Evolutionary conservation across 2,888 invertebrate genomes (phyloP).

Genomic region (Adineta ricciae): DNA sequence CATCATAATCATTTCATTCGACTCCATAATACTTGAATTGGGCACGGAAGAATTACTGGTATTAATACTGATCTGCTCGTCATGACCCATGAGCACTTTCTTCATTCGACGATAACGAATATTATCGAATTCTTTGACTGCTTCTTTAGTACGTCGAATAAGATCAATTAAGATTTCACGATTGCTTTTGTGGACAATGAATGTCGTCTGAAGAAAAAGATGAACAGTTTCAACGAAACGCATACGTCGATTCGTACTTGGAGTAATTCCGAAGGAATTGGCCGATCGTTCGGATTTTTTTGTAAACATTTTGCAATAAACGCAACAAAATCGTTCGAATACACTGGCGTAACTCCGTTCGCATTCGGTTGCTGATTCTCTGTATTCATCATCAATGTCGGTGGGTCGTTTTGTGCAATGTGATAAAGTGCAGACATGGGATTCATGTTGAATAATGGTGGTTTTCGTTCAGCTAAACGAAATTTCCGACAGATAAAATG

Average conservation of each 20-base stretch:
- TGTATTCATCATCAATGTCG: slow-evolving; percentile 63
- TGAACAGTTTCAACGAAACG: too few relatives aligned
- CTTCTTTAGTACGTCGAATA: slow-evolving; percentile 84
- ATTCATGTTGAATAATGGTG: slow-evolving; percentile 98
- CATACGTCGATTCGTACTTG: not conserved
- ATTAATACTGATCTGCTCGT: not conserved
- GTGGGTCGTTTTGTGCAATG: slow-evolving; percentile 98
- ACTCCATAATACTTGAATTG: not conserved
- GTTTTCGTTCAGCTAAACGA: slow-evolving; percentile 76
- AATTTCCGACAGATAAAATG: not conserved
- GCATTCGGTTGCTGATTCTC: slow-evolving; percentile 37
- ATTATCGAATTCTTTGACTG: slow-evolving; percentile 89
- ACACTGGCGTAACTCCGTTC: slow-evolving; percentile 36
- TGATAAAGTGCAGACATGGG: slow-evolving; percentile 99
- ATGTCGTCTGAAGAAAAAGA: slow-evolving; percentile 1
- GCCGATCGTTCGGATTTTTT: slow-evolving; percentile 78
- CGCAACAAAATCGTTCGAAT: slow-evolving; percentile 72
- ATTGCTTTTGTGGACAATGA: slow-evolving; percentile 66
- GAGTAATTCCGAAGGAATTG: slow-evolving; percentile 24
- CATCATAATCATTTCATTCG: not conserved
- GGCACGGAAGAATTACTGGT: not conserved
- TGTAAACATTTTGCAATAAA: slow-evolving; percentile 89
- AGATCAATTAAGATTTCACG: slow-evolving; percentile 78
- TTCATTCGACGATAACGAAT: slow-evolving; percentile 96
- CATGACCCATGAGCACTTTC: slow-evolving; percentile 70